phyloP scores from a whole-genome alignment of 2,113 vertebrate genomes.

The Centropus unirufus region DNA sequence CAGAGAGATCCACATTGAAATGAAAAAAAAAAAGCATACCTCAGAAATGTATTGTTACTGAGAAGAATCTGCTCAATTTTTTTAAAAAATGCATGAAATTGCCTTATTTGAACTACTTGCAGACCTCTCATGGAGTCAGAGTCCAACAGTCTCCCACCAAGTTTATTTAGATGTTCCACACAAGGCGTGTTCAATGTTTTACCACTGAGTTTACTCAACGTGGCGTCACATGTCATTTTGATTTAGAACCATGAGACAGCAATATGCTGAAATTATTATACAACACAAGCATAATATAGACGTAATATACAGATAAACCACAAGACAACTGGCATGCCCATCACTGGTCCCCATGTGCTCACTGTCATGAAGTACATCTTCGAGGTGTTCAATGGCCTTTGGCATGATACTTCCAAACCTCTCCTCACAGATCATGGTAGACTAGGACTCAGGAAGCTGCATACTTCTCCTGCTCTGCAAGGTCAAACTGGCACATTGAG shows the following conservation, averaged over 20 bases:
- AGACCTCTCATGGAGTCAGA: background rate
- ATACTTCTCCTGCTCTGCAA: background rate
- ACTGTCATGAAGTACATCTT: background rate
- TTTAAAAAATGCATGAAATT: conserved; percentile 23
- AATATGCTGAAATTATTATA: background rate
- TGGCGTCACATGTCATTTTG: background rate
- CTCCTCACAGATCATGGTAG: background rate
- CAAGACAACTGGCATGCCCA: background rate
- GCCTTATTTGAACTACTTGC: background rate
- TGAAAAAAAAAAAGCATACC: background rate
- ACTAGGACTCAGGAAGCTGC: background rate
- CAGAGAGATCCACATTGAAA: background rate
- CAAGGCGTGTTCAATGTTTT: background rate
- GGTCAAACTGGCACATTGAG: background rate
- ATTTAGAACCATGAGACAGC: background rate
- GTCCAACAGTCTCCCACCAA: background rate
- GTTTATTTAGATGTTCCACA: background rate
- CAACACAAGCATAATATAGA: background rate
- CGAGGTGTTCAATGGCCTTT: background rate
- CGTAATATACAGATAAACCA: background rate
- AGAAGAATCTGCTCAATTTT: background rate
- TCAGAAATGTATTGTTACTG: background rate
- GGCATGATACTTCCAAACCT: background rate
- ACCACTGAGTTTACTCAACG: background rate
- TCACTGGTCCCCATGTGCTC: background rate